phyloP scores from a whole-genome alignment of 2,888 invertebrate species.

The Zygothrica quintamaculata region DNA sequence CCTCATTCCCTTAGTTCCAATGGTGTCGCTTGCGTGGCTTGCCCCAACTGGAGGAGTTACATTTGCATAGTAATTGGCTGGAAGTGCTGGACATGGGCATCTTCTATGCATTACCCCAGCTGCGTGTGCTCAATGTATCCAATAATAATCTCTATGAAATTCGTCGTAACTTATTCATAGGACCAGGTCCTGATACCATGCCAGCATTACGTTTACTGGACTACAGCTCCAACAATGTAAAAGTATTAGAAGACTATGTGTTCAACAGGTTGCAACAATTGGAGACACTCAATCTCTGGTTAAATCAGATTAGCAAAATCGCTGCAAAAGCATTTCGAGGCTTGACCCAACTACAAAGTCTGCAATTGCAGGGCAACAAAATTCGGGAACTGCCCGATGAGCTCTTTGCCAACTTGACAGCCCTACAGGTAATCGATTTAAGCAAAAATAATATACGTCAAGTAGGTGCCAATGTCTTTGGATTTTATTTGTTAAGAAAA shows the following conservation, averaged over 20 bases:
- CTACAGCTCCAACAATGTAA: constrained; percentile 77
- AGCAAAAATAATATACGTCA: constrained; percentile 69
- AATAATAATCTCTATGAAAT: constrained; percentile 73
- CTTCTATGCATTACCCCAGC: constrained; percentile 63
- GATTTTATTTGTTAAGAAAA: constrained; percentile 52
- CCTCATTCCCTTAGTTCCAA: constrained; percentile 62
- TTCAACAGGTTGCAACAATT: constrained; percentile 69
- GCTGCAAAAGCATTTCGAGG: constrained; percentile 63
- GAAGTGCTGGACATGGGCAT: constrained; percentile 68
- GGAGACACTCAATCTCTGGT: constrained; percentile 71
- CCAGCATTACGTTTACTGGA: constrained; percentile 67
- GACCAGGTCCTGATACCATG: constrained; percentile 36
- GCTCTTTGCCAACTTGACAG: constrained; percentile 70
- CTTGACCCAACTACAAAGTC: constrained; percentile 61
- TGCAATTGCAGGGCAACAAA: constrained; percentile 75
- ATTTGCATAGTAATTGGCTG: constrained; percentile 72
- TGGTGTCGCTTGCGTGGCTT: constrained; percentile 63
- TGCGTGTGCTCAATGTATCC: constrained; percentile 75
- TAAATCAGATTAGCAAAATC: constrained; percentile 70
- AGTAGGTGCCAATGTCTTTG: constrained; percentile 68
- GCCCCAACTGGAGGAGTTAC: constrained; percentile 64
- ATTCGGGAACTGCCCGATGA: constrained; percentile 62
- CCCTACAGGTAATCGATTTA: constrained; percentile 72
- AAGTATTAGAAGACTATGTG: constrained; percentile 47
- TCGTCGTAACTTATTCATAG: constrained; percentile 60